Percentiles rank a stretch among this genome's conserved stretches.
Evolutionary conservation across 1,140 invertebrate species (phyloP).

Genomic region (Cyclargus thomasi): DNA sequence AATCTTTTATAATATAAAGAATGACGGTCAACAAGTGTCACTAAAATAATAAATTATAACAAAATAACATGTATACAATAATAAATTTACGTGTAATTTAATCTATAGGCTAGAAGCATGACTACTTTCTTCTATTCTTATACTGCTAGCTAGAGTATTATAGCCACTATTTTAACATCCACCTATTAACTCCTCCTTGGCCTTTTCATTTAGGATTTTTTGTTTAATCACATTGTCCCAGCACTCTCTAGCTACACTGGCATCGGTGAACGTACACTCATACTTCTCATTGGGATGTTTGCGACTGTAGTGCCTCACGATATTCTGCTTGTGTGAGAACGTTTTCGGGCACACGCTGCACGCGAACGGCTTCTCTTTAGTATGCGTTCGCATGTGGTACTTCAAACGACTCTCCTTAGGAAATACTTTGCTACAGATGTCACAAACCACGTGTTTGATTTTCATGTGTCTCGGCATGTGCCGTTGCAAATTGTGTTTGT

Average conservation of each 20-base stretch:
- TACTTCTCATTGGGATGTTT: conserved; percentile 48
- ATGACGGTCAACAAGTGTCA: neutral
- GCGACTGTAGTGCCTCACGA: conserved; percentile 44
- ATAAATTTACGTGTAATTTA: too few species aligned
- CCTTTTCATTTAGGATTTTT: conserved; percentile 2
- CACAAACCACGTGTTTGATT: conserved; percentile 87
- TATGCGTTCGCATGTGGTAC: conserved; percentile 88
- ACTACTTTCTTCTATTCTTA: neutral
- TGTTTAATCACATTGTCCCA: conserved; percentile 39
- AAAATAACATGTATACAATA: too few species aligned
- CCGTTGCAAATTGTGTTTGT: conserved; percentile 86
- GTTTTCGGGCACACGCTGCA: conserved; percentile 94
- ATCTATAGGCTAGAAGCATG: neutral
- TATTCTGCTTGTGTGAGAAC: conserved; percentile 84
- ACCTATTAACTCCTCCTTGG: neutral
- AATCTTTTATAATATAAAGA: too few species aligned
- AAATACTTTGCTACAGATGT: conserved; percentile 90
- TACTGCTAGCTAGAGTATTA: neutral
- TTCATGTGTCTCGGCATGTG: conserved; percentile 89
- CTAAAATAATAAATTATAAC: neutral
- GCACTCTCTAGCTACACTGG: conserved; percentile 37
- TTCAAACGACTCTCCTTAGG: conserved; percentile 84
- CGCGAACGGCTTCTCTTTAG: conserved; percentile 87
- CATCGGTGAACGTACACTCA: conserved; percentile 41
- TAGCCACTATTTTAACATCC: neutral